A percentile compares a stretch with the other conserved stretches of the same genome.
Conservation (phyloP, 2,113 vertebrate species). For the Silurus glanis region DNA sequence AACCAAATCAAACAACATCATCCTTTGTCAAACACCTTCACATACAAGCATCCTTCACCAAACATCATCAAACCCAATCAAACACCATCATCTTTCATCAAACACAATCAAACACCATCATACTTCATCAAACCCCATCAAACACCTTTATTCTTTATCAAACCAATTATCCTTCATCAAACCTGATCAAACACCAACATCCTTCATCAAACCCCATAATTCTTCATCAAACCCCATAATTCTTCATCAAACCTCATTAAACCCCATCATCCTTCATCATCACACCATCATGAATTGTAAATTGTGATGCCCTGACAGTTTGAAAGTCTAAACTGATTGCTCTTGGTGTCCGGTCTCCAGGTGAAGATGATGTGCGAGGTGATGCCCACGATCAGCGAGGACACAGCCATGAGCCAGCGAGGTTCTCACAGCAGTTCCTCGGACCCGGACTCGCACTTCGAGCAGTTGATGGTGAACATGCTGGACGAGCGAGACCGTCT, state of each 20-base stretch:
- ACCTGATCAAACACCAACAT: neutral
- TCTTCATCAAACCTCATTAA: neutral
- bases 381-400: conserved; percentile 99
- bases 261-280: neutral
- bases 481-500: conserved; percentile 96
- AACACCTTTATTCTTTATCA: neutral
- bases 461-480: conserved; percentile 99
- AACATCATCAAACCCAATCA: neutral
- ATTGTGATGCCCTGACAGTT: neutral
- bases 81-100: neutral
- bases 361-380: conserved; percentile 99
- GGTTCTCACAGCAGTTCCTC: conserved; percentile 95
- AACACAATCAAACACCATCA: neutral
- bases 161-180: neutral
- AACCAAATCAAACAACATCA: neutral
- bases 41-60: neutral
- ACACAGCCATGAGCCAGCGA: conserved; percentile 95
- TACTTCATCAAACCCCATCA: neutral
- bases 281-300: neutral
- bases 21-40: neutral
- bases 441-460: conserved; percentile 97
- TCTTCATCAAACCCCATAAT: too few species aligned
- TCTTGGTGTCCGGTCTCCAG: conserved; percentile 52
- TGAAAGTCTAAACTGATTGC: neutral
- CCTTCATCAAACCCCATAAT: neutral